A percentile compares a stretch with the other conserved stretches of the same genome.
Conservation (phyloP, 2,888 invertebrate species). For the Kuschelorhynchus macadamiae region DNA sequence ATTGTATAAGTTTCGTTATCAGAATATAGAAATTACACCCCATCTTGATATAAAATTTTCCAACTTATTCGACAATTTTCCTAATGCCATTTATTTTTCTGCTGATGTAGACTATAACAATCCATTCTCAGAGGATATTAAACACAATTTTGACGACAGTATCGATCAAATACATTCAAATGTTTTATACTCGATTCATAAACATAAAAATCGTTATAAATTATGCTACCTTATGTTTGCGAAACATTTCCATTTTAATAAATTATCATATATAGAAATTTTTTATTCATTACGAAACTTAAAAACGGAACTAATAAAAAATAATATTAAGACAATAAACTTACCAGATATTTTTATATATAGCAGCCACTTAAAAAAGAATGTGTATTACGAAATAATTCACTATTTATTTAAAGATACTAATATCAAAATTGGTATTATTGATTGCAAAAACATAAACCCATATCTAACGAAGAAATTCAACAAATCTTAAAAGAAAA, state of each 20-base stretch:
- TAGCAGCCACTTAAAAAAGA: constrained; percentile 13
- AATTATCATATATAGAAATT: background rate
- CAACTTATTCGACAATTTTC: constrained; percentile 17
- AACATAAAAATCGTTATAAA: constrained; percentile 13
- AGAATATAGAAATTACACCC: background rate
- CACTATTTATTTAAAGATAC: background rate
- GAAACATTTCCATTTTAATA: constrained; percentile 23
- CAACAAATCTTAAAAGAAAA: constrained; percentile 17
- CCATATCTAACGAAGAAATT: constrained; percentile 18
- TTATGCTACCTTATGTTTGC: background rate
- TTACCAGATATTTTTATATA: constrained; percentile 10
- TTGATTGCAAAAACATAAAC: constrained; percentile 36
- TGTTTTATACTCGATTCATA: background rate
- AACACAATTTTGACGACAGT: too few relatives aligned
- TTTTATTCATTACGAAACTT: constrained; percentile 23
- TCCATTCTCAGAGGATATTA: constrained; percentile 8
- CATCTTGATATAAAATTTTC: constrained; percentile 9
- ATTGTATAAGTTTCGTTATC: constrained; percentile 22
- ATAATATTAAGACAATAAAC: constrained; percentile 8
- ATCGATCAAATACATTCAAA: background rate
- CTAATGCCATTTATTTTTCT: constrained; percentile 18
- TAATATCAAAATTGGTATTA: constrained; percentile 38
- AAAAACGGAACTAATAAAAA: background rate
- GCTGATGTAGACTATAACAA: constrained; percentile 30
- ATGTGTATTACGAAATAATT: constrained; percentile 18